A percentile compares a stretch with the other conserved stretches of the same genome.
Conservation (phyloP, 2,797 vertebrate genomes). For the Craterocephalus amniculus region DNA sequence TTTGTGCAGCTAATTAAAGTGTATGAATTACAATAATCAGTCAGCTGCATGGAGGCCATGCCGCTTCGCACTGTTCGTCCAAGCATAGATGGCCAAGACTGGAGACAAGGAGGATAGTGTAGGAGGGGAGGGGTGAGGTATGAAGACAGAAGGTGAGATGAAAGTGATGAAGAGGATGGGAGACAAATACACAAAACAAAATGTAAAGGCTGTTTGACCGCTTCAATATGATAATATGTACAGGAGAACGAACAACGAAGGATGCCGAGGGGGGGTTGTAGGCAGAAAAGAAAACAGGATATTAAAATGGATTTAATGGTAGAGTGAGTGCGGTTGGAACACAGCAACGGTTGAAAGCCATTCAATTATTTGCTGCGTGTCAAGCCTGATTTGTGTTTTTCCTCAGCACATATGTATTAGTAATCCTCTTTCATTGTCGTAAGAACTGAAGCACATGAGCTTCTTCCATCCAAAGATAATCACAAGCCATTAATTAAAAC, state of each 20-base stretch:
- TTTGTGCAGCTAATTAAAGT: constrained; percentile 99
- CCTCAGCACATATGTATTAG: background rate
- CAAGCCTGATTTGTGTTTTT: constrained; percentile 4
- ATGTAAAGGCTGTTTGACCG: constrained; percentile 13
- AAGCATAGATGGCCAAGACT: constrained; percentile 71
- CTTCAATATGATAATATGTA: constrained; percentile 22
- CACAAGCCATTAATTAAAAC: background rate
- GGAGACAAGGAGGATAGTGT: constrained; percentile 19
- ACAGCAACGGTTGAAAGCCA: background rate
- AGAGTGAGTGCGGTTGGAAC: background rate
- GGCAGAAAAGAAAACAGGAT: constrained; percentile 23
- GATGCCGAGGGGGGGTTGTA: constrained; percentile 5
- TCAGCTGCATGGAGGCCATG: constrained; percentile 89
- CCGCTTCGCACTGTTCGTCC: constrained; percentile 71
- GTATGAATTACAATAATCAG: constrained; percentile 99
- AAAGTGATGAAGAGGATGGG: constrained; percentile 55
- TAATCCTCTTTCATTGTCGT: background rate
- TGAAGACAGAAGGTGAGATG: constrained; percentile 50
- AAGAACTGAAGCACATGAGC: background rate
- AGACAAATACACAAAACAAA: constrained; percentile 37
- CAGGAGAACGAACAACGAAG: constrained; percentile 12
- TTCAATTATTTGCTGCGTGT: constrained; percentile 1
- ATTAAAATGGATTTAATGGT: constrained; percentile 20
- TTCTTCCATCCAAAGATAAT: background rate
- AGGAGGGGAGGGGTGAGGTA: constrained; percentile 30